A percentile compares a stretch with the other conserved stretches of the same genome.
These are phyloP conservation scores for Apis mellifera DNA, from an alignment of 1,140 invertebrate genomes.

Conservation along the genomic window DNA sequence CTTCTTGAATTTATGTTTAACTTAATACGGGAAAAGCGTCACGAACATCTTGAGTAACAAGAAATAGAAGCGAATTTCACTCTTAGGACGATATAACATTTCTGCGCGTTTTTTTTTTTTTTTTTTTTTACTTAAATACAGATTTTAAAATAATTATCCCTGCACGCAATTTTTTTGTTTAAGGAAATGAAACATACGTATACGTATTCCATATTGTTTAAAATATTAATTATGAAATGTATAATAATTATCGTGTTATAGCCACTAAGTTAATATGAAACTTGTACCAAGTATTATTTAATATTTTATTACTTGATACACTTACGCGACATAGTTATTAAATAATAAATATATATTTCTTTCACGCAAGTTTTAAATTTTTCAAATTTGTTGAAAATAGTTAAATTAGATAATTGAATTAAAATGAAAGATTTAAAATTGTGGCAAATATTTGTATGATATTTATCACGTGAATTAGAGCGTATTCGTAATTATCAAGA, in stretches of 20 bases:
- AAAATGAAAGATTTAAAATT: no score
- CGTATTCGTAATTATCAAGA: no score
- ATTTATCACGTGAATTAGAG: no score
- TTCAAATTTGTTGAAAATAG: no score
- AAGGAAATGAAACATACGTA: background rate
- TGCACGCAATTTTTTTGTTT: background rate
- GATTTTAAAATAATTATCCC: background rate
- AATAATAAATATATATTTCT: no score
- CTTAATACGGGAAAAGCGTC: slow-evolving; percentile 62
- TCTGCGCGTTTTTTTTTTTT: background rate
- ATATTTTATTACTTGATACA: no score
- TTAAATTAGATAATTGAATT: no score
- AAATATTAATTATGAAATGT: background rate
- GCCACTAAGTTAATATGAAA: no score
- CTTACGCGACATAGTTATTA: no score
- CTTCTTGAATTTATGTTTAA: slow-evolving; percentile 62
- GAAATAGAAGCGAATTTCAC: slow-evolving; percentile 23
- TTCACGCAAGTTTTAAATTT: no score
- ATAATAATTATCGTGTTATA: background rate
- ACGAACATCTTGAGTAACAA: slow-evolving; percentile 58
- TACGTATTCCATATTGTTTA: background rate
- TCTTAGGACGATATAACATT: slow-evolving; percentile 7
- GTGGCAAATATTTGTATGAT: no score
- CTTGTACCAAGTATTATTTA: no score
- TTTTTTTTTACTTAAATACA: background rate